A percentile compares a stretch with the other conserved stretches of the same genome.
These are phyloP conservation scores for Apostichopus leukothele DNA, from an alignment of 53 echinoderm and acorn worm genomes.

Conservation along the genomic window DNA sequence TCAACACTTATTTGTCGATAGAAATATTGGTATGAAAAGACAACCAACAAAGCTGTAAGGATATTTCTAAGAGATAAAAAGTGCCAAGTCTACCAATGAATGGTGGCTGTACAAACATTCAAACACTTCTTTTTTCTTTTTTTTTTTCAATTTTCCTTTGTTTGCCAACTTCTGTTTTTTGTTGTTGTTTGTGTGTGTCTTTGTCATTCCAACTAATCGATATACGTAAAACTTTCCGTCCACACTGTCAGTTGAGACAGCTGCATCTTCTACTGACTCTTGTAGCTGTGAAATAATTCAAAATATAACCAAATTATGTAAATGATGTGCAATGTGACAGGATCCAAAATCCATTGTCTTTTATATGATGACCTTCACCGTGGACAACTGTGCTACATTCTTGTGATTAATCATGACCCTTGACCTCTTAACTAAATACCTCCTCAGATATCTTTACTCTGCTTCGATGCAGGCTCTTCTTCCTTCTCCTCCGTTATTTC, in stretches of 20 bases:
- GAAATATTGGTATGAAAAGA: not conserved
- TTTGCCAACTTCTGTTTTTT: no score
- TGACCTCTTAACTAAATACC: not conserved
- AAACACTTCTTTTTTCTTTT: not conserved
- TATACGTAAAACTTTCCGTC: no score
- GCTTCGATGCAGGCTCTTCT: constrained; percentile 48
- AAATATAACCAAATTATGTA: not conserved
- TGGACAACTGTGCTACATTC: not conserved
- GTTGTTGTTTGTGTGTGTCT: not conserved
- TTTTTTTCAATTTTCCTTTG: no score
- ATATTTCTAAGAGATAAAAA: not conserved
- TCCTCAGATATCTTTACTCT: constrained; percentile 34
- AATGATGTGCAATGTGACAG: not conserved
- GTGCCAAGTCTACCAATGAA: not conserved
- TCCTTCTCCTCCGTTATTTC: constrained; percentile 79
- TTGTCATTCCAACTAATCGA: not conserved
- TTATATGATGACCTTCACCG: not conserved
- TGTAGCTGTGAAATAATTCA: not conserved
- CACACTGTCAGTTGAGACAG: no score
- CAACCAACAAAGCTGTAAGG: not conserved
- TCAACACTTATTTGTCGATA: not conserved
- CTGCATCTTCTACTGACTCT: not conserved
- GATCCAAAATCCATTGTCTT: not conserved
- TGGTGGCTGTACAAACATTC: not conserved
- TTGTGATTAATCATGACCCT: not conserved